Conservation (phyloP, 2,888 invertebrate genomes). For the Tribolium freemani region DNA sequence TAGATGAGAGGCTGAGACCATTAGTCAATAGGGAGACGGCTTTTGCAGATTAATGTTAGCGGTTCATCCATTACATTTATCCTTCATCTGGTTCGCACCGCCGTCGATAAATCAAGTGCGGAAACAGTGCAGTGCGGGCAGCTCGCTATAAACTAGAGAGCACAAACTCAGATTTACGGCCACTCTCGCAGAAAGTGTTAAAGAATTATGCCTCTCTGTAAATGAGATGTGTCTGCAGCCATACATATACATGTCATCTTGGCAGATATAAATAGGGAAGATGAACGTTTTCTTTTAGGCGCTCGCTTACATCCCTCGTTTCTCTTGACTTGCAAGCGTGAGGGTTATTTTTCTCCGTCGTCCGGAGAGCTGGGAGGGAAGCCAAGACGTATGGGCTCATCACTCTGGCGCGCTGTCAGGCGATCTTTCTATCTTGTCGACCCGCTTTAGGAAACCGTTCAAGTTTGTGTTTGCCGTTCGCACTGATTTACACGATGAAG, state of each 20-base stretch:
- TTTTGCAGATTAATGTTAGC: slow-evolving; percentile 58
- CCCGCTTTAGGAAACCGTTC: slow-evolving; percentile 62
- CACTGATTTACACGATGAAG: slow-evolving; percentile 66
- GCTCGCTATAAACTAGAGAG: slow-evolving; percentile 62
- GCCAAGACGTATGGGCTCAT: slow-evolving; percentile 67
- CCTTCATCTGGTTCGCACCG: slow-evolving; percentile 62
- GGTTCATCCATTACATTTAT: slow-evolving; percentile 65
- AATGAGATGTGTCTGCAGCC: slow-evolving; percentile 71
- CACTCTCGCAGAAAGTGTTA: slow-evolving; percentile 69
- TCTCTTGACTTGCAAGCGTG: slow-evolving; percentile 63
- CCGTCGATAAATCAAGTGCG: slow-evolving; percentile 62
- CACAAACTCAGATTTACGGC: slow-evolving; percentile 66
- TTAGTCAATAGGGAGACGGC: slow-evolving; percentile 43
- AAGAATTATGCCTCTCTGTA: slow-evolving; percentile 71
- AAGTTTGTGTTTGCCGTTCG: slow-evolving; percentile 65
- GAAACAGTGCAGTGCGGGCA: slow-evolving; percentile 52
- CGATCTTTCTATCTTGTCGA: slow-evolving; percentile 66
- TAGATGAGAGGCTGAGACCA: slow-evolving; percentile 22
- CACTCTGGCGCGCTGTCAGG: slow-evolving; percentile 66
- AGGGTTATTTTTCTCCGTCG: slow-evolving; percentile 67
- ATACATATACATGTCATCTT: slow-evolving; percentile 66
- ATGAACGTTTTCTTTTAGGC: slow-evolving; percentile 65
- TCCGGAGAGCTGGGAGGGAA: slow-evolving; percentile 57
- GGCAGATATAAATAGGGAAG: slow-evolving; percentile 66
- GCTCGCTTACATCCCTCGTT: slow-evolving; percentile 59